Evolutionary conservation across 2,888 invertebrate species (phyloP).

Genomic region (Ormyrus nitidulus): DNA sequence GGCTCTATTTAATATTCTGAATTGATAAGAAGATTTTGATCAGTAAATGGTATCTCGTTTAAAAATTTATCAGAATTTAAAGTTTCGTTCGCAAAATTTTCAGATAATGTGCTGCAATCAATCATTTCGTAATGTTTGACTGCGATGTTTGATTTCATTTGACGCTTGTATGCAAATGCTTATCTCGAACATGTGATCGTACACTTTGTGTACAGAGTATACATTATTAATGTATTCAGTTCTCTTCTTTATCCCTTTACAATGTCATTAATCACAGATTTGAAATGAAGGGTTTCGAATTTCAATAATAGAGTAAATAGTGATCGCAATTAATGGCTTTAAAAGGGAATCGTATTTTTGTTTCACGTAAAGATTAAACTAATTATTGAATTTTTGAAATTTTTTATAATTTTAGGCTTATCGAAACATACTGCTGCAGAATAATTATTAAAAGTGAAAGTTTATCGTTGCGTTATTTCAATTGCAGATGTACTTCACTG

Average conservation of each 20-base stretch:
- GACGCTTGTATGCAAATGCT: conserved; percentile 53
- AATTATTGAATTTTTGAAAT: not conserved
- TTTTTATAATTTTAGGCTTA: too few relatives aligned
- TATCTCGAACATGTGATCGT: conserved; percentile 41
- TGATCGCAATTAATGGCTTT: too few relatives aligned
- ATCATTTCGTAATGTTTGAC: conserved; percentile 66
- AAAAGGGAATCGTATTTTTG: not conserved
- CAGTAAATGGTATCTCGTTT: too few relatives aligned
- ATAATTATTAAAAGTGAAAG: too few relatives aligned
- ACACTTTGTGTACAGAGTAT: conserved; percentile 46
- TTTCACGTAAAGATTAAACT: not conserved
- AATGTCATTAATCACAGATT: conserved; percentile 59
- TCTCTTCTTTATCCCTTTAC: conserved; percentile 64
- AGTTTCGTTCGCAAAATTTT: not conserved
- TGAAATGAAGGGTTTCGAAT: not conserved
- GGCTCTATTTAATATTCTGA: too few relatives aligned
- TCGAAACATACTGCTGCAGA: too few relatives aligned
- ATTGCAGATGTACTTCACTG: too few relatives aligned
- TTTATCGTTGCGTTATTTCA: too few relatives aligned
- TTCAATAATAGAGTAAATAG: not conserved
- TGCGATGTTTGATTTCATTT: conserved; percentile 69
- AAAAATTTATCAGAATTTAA: too few relatives aligned
- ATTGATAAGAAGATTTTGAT: too few relatives aligned
- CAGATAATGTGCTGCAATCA: conserved; percentile 62
- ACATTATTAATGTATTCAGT: conserved; percentile 59